phyloP scores from a whole-genome alignment of 2,888 invertebrate species.

The Sipha maydis region DNA sequence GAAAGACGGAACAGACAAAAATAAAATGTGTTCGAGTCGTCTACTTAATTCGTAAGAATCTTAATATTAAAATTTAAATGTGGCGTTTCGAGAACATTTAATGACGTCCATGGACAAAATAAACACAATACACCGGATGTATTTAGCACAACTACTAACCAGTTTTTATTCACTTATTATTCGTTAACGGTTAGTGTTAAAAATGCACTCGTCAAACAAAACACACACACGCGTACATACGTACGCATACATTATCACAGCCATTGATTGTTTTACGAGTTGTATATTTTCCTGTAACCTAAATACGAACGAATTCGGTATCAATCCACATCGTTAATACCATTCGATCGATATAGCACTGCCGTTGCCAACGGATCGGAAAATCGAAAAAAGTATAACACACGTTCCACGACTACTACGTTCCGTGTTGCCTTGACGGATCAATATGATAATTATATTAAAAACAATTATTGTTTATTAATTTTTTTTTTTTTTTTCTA shows the following conservation, averaged over 20 bases:
- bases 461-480: too few species aligned
- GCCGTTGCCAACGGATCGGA: too few species aligned
- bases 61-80: conserved; percentile 10
- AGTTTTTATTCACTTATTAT: conserved; percentile 58
- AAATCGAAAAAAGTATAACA: too few species aligned
- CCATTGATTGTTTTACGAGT: neutral
- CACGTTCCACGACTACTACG: too few species aligned
- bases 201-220: conserved; percentile 23
- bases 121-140: conserved; percentile 46
- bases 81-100: neutral
- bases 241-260: neutral
- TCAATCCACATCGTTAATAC: neutral
- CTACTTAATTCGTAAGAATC: neutral
- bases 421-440: too few species aligned
- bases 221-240: neutral
- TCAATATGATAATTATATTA: too few species aligned
- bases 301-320: neutral
- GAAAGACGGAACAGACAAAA: too few species aligned
- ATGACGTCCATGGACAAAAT: conserved; percentile 46
- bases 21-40: neutral
- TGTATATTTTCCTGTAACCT: neutral
- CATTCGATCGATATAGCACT: neutral
- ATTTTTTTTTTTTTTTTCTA: neutral
- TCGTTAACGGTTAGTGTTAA: conserved; percentile 42
- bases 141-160: conserved; percentile 43